These are phyloP conservation scores for Tarsius wallacei DNA, from an alignment of 2,797 vertebrate species.

Conservation along the genomic window DNA sequence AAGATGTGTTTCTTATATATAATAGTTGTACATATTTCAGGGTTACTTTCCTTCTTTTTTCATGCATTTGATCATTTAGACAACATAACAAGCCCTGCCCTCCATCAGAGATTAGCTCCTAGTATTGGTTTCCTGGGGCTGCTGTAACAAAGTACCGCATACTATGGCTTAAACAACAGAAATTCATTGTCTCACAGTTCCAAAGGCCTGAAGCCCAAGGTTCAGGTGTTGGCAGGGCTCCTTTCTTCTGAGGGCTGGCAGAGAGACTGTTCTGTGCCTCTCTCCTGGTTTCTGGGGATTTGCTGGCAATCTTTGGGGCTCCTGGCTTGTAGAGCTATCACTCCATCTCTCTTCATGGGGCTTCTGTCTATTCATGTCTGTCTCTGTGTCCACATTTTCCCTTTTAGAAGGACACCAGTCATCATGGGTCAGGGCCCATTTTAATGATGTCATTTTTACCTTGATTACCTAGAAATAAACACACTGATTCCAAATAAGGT, in stretches of 20 bases:
- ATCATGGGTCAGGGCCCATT: neutral
- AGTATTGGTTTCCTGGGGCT: neutral
- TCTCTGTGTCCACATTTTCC: neutral
- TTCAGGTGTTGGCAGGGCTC: neutral
- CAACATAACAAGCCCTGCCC: neutral
- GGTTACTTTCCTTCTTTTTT: neutral
- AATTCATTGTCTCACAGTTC: neutral
- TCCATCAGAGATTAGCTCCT: neutral
- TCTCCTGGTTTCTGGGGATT: neutral
- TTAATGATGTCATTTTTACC: neutral
- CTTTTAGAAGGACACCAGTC: neutral
- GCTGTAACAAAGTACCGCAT: too few species aligned
- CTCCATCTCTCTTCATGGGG: neutral
- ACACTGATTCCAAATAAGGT: neutral
- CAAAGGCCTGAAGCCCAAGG: neutral
- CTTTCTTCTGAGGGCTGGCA: neutral
- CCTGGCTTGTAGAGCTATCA: neutral
- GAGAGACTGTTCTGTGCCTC: neutral
- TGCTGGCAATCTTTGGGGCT: neutral
- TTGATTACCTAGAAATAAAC: neutral
- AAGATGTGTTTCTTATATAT: neutral
- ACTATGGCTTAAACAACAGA: too few species aligned
- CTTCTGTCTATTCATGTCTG: neutral
- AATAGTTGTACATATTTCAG: neutral
- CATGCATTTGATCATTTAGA: neutral